Conservation (phyloP, 1,140 invertebrate species). For the Zaprionus ornatus region DNA sequence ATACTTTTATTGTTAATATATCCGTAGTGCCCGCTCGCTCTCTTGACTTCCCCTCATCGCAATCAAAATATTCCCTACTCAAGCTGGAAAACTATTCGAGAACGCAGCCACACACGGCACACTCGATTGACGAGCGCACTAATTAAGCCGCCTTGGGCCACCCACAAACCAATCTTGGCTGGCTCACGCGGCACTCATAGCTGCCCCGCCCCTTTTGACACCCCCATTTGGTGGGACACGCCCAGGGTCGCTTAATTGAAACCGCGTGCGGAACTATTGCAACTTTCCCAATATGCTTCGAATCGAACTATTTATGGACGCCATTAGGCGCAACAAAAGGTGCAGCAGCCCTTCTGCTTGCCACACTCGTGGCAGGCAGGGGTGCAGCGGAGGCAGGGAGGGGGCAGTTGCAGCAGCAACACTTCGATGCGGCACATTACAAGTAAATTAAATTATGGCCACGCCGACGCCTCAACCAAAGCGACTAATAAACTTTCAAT, state of each 20-base stretch:
- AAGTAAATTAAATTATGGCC: constrained; percentile 69
- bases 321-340: constrained; percentile 38
- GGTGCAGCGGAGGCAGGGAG: background rate
- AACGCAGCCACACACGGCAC: background rate
- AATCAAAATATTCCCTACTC: too few species aligned
- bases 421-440: constrained; percentile 40
- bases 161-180: constrained; percentile 13
- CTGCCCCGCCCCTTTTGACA: constrained; percentile 41
- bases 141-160: constrained; percentile 36
- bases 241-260: constrained; percentile 62
- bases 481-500: constrained; percentile 77
- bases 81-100: background rate
- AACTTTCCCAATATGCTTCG: constrained; percentile 42
- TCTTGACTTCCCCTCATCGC: too few species aligned
- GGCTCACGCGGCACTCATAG: constrained; percentile 10
- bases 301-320: constrained; percentile 45
- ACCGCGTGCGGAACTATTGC: constrained; percentile 35
- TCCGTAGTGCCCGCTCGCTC: too few species aligned
- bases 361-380: background rate
- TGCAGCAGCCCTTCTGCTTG: constrained; percentile 7
- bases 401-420: constrained; percentile 18
- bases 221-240: constrained; percentile 41
- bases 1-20: too few species aligned
- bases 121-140: background rate
- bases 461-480: constrained; percentile 40